phyloP scores from a whole-genome alignment of 2,113 vertebrate genomes.

The Xyrauchen texanus region DNA sequence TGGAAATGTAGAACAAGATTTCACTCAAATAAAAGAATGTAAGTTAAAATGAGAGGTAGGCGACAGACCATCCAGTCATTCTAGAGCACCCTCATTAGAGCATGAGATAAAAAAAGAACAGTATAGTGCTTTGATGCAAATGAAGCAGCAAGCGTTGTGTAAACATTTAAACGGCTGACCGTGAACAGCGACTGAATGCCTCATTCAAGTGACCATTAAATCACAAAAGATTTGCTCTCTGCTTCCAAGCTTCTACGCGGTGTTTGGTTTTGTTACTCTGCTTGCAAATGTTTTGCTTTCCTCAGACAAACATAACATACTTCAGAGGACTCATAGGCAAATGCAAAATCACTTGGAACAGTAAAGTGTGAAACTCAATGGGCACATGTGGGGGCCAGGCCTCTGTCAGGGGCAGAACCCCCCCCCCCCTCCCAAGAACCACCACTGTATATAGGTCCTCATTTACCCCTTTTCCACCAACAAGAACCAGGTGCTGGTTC shows the following conservation, averaged over 20 bases:
- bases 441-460: too few relatives aligned
- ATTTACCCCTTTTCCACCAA: too few relatives aligned
- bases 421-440: too few relatives aligned
- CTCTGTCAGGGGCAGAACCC: too few relatives aligned
- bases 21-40: background rate
- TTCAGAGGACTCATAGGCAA: background rate
- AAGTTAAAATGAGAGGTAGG: background rate
- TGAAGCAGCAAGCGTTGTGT: slow-evolving; percentile 4
- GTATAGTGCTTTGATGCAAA: slow-evolving; percentile 25
- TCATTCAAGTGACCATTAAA: background rate
- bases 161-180: slow-evolving; percentile 21
- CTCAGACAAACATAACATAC: background rate
- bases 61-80: background rate
- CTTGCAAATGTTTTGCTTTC: background rate
- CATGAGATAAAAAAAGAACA: background rate
- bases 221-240: slow-evolving; percentile 9
- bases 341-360: background rate
- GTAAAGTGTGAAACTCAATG: background rate
- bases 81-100: slow-evolving; percentile 21
- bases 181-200: slow-evolving; percentile 9
- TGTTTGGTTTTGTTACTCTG: background rate
- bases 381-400: too few relatives aligned
- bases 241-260: background rate
- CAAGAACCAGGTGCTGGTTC: too few relatives aligned
- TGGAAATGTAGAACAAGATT: background rate